phyloP scores from a whole-genome alignment of 2,797 vertebrate species.

The Falco naumanni region DNA sequence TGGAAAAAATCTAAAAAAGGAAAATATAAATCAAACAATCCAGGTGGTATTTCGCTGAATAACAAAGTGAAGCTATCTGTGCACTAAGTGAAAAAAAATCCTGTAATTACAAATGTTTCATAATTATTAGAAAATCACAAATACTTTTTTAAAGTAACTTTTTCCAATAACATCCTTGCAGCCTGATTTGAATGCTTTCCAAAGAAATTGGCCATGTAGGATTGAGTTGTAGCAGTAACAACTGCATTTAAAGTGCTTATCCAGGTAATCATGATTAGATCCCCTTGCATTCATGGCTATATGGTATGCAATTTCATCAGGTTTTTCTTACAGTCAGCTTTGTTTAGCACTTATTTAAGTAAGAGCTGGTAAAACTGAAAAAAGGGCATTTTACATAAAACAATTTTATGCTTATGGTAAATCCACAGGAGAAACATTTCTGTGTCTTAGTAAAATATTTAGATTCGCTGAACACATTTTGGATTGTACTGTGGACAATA shows the following conservation, averaged over 20 bases:
- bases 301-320: not conserved
- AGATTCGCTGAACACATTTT: not conserved
- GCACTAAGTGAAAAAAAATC: rapidly evolving
- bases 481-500: not conserved
- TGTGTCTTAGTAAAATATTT: not conserved
- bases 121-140: not conserved
- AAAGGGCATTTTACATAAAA: not conserved
- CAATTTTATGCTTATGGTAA: not conserved
- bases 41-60: not conserved
- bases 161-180: not conserved
- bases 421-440: not conserved
- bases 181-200: not conserved
- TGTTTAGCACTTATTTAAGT: not conserved
- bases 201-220: not conserved
- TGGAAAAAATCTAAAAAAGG: not conserved
- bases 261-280: not conserved
- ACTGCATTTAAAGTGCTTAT: not conserved
- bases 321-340: not conserved
- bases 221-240: not conserved
- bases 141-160: not conserved
- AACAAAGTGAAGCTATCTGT: not conserved
- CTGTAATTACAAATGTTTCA: not conserved
- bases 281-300: not conserved
- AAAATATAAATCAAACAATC: not conserved
- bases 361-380: not conserved